Percentiles rank a stretch among this genome's conserved stretches.
phyloP scores from a whole-genome alignment of 2,888 invertebrate genomes.

The Lochmaea capreae region DNA sequence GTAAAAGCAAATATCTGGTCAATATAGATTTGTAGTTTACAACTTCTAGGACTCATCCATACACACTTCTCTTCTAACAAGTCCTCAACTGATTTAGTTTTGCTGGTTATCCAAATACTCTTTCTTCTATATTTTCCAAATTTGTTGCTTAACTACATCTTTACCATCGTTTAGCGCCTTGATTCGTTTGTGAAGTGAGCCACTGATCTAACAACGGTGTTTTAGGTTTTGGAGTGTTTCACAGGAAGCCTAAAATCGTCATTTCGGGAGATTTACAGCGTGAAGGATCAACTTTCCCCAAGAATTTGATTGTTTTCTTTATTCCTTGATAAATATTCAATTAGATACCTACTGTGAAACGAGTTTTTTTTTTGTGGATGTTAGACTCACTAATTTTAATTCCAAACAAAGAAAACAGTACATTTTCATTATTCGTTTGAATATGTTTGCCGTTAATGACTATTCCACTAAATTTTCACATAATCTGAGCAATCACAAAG shows the following conservation, averaged over 20 bases:
- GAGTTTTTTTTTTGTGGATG: neutral
- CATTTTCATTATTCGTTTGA: neutral
- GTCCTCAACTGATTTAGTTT: too few species aligned
- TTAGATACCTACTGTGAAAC: neutral
- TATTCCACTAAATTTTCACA: neutral
- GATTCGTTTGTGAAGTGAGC: neutral
- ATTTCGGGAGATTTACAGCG: conserved; percentile 17
- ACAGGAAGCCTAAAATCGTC: conserved; percentile 18
- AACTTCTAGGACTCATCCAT: too few species aligned
- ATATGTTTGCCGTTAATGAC: too few species aligned
- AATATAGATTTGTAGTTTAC: too few species aligned
- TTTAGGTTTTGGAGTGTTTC: conserved; percentile 17
- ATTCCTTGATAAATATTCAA: neutral
- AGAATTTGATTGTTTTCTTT: neutral
- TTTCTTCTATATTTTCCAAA: too few species aligned
- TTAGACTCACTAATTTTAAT: neutral
- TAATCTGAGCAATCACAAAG: neutral
- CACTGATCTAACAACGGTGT: conserved; percentile 7
- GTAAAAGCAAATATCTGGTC: too few species aligned
- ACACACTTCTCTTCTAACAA: too few species aligned
- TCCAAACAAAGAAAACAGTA: neutral
- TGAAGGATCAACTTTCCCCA: conserved; percentile 5
- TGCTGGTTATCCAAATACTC: too few species aligned
- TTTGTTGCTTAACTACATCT: too few species aligned
- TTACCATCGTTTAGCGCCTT: too few species aligned